Percentiles rank a stretch among this genome's conserved stretches.
Conservation (phyloP, 2,113 vertebrate species). For the Tyrannus savana region DNA sequence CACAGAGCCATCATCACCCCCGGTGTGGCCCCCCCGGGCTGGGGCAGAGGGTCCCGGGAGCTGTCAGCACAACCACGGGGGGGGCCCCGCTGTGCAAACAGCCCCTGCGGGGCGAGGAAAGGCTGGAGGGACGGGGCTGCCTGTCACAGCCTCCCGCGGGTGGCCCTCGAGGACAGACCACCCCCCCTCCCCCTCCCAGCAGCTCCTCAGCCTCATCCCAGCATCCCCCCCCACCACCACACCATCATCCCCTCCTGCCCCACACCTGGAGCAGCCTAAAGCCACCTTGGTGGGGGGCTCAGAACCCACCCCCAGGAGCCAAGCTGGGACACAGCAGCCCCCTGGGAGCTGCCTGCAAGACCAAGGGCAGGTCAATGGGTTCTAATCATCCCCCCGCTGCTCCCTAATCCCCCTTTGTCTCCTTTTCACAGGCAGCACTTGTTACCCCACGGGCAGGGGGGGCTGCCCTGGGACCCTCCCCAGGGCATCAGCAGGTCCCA, state of each 20-base stretch:
- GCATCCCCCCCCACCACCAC: neutral
- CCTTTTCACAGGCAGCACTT: neutral
- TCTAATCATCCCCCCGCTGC: neutral
- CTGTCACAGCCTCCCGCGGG: neutral
- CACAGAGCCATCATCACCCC: accelerated
- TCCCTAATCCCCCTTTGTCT: neutral
- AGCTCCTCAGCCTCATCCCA: neutral
- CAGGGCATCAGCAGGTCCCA: neutral
- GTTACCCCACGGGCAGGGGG: neutral
- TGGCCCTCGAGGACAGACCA: neutral
- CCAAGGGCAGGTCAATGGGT: slow-evolving; percentile 14
- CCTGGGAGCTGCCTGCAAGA: neutral
- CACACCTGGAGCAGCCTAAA: neutral
- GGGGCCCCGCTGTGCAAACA: neutral
- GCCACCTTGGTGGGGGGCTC: neutral
- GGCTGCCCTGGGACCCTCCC: neutral
- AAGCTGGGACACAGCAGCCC: neutral
- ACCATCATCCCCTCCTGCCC: neutral
- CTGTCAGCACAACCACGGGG: neutral
- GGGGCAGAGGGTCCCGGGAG: neutral
- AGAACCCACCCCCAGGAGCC: neutral
- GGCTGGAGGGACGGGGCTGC: neutral
- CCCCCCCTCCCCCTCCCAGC: neutral
- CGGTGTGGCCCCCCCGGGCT: accelerated
- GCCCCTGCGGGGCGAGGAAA: neutral